Percentiles rank a stretch among this genome's conserved stretches.
Evolutionary conservation across 2,113 vertebrate species (phyloP).

Genomic region (Pseudorectes ferrugineus): DNA sequence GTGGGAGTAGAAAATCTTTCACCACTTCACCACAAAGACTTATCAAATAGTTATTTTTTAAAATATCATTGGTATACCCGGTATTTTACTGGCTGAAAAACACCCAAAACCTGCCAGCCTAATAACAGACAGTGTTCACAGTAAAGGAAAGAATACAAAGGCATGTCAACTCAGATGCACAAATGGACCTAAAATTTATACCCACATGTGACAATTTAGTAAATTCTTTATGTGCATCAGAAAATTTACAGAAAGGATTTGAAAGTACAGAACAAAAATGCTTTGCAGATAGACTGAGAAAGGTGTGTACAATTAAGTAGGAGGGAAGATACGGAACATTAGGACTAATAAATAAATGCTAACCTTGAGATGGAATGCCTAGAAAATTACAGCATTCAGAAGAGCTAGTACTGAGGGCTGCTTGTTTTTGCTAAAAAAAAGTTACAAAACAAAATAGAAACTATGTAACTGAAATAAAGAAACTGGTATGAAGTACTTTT

Average conservation of each 20-base stretch:
- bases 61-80: background rate
- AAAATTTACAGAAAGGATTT: background rate
- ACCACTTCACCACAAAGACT: background rate
- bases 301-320: background rate
- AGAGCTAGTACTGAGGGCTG: background rate
- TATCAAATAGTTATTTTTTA: background rate
- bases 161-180: background rate
- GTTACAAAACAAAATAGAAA: background rate
- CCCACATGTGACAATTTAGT: background rate
- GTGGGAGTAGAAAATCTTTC: background rate
- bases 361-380: background rate
- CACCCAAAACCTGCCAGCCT: background rate
- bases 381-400: background rate
- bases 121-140: background rate
- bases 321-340: background rate
- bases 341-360: slow-evolving; percentile 8
- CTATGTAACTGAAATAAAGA: background rate
- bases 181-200: slow-evolving; percentile 5
- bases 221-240: background rate
- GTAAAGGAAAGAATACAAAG: background rate
- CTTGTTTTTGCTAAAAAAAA: background rate
- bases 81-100: background rate
- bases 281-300: background rate
- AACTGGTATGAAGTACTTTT: background rate
- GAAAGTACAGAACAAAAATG: background rate